Evolutionary conservation across 2,113 vertebrate genomes (phyloP).

Genomic region (Hucho hucho): DNA sequence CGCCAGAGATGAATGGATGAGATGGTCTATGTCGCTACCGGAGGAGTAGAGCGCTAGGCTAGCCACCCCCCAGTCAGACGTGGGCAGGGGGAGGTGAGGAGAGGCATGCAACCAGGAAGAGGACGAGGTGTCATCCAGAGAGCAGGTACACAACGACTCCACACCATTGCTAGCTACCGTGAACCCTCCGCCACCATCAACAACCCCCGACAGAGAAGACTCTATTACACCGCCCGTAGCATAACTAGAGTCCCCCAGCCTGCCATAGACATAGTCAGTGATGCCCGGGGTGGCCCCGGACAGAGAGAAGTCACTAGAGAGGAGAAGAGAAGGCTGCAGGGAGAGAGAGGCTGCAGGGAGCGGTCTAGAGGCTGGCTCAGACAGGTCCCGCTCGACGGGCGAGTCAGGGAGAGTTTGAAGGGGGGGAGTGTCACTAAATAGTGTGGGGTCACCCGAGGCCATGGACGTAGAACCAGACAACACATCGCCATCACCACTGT

Average conservation of each 20-base stretch:
- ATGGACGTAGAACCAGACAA: constrained; percentile 76
- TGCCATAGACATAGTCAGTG: constrained; percentile 66
- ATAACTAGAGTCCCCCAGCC: constrained; percentile 44
- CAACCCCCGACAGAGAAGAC: constrained; percentile 43
- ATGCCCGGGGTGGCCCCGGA: constrained; percentile 62
- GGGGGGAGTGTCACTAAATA: constrained; percentile 72
- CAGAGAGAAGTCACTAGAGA: constrained; percentile 75
- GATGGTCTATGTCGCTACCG: constrained; percentile 56
- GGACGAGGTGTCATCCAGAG: constrained; percentile 41
- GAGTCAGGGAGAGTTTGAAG: constrained; percentile 71
- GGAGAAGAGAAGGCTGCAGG: constrained; percentile 75
- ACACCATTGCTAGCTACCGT: constrained; percentile 34
- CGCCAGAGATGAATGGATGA: constrained; percentile 42
- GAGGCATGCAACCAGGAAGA: constrained; percentile 60
- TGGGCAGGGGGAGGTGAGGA: constrained; percentile 41
- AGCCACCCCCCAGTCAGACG: constrained; percentile 44
- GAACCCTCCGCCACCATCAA: constrained; percentile 39
- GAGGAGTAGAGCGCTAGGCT: constrained; percentile 52
- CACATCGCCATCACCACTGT: constrained; percentile 53
- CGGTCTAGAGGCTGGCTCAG: constrained; percentile 59
- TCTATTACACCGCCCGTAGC: constrained; percentile 46
- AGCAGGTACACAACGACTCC: constrained; percentile 53
- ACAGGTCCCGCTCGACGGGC: constrained; percentile 57
- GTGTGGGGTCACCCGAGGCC: constrained; percentile 65
- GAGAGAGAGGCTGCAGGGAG: constrained; percentile 69